Percentiles rank a stretch among this genome's conserved stretches.
phyloP scores from a whole-genome alignment of 2,113 vertebrate genomes.

The Numenius arquata region DNA sequence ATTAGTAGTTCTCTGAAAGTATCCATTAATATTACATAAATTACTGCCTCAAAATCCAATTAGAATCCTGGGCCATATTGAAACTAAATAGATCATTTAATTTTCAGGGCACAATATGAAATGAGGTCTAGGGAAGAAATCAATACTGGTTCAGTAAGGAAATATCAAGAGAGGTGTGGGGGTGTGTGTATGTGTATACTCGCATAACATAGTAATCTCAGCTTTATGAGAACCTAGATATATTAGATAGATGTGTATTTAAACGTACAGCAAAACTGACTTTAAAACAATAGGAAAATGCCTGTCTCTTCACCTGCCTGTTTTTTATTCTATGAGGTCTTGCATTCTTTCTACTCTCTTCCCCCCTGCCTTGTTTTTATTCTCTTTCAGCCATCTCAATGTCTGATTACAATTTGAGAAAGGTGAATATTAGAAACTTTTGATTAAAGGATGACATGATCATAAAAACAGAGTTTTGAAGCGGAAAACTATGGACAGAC shows the following conservation, averaged over 20 bases:
- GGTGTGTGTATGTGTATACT: not conserved
- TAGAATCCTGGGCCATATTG: constrained; percentile 72
- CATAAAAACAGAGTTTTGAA: not conserved
- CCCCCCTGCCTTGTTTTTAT: rapidly evolving
- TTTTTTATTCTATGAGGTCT: not conserved
- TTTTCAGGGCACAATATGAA: constrained; percentile 73
- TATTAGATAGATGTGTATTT: not conserved
- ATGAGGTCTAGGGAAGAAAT: constrained; percentile 70
- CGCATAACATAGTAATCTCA: not conserved
- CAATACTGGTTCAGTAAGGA: constrained; percentile 46
- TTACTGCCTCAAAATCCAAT: constrained; percentile 73
- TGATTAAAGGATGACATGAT: not conserved
- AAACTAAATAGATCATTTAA: constrained; percentile 78
- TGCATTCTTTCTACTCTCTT: not conserved
- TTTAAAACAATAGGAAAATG: not conserved
- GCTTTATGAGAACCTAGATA: not conserved
- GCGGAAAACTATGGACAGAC: not conserved
- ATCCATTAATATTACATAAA: constrained; percentile 79
- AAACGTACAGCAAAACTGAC: not conserved
- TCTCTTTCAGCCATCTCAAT: not conserved
- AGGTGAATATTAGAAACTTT: not conserved
- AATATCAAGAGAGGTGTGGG: not conserved
- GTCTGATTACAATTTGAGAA: not conserved
- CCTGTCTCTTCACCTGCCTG: not conserved
- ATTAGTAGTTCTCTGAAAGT: constrained; percentile 72